A percentile compares a stretch with the other conserved stretches of the same genome.
These are phyloP conservation scores for Augiades crinisus DNA, from an alignment of 2,888 invertebrate genomes.

Conservation along the genomic window DNA sequence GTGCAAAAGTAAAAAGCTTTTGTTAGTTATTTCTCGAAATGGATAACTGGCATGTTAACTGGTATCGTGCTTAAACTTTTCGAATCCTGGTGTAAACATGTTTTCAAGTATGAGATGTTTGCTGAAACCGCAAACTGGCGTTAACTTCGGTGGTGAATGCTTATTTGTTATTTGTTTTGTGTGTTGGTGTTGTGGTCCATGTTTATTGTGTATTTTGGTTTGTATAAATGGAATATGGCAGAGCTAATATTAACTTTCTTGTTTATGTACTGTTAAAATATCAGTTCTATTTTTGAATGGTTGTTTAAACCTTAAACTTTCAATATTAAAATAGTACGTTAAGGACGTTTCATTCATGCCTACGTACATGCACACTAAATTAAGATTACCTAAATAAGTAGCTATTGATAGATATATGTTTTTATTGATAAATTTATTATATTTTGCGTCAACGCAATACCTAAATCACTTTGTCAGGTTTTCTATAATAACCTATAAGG, in stretches of 20 bases:
- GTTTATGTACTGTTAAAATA: background rate
- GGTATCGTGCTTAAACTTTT: conserved; percentile 28
- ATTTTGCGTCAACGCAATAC: too few species aligned
- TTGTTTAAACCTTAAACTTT: too few species aligned
- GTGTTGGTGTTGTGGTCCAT: conserved; percentile 14
- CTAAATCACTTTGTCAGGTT: too few species aligned
- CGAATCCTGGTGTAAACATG: conserved; percentile 31
- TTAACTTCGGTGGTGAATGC: conserved; percentile 15
- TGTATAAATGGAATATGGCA: background rate
- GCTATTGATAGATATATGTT: too few species aligned
- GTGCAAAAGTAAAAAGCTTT: background rate
- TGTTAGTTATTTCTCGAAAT: background rate
- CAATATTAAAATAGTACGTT: too few species aligned
- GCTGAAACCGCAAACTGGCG: conserved; percentile 22
- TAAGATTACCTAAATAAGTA: too few species aligned
- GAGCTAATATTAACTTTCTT: background rate
- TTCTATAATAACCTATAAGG: background rate
- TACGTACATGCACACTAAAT: too few species aligned
- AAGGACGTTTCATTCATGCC: too few species aligned
- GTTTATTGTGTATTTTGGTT: conserved; percentile 1
- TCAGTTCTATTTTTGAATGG: too few species aligned
- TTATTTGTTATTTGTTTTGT: conserved; percentile 22
- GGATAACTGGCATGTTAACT: conserved; percentile 1
- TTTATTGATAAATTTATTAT: too few species aligned
- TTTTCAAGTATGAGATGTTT: conserved; percentile 32